Evolutionary conservation across 2,888 invertebrate genomes (phyloP), one percentile per base, ranked within the genome.

Genomic region (Eristalinus sepulchralis): DNA sequence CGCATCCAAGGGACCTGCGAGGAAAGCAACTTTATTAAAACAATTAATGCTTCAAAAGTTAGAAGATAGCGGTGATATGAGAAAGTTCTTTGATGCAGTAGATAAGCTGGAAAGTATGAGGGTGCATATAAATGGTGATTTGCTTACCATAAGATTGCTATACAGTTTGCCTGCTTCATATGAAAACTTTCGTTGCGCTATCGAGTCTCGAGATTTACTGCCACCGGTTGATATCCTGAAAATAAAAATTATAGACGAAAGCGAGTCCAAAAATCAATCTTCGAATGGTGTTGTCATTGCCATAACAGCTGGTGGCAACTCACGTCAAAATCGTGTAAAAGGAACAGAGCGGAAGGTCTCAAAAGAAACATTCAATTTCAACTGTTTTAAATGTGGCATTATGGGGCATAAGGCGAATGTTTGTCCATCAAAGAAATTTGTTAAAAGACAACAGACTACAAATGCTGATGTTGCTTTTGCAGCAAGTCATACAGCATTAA

Each of bases 201-300:
- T 88, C 8, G 67, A 78, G 47, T 78, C 67, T 20, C 66, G 78
- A 27, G 84, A 88, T 73, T 81, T 72, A 13, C 63, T 71, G 17
- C 67, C 85, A 33, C 8, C 33, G 22, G 83, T 86, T 27, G 86
- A 83, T 11, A 57, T 76, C 22, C 34, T 82, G 10, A 82, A 79
- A 36, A 31, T 83, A 10, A 82, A 83, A 76, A 87, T 83, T 1
- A 66, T 83, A 11, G 81, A 88, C 59, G 80, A 88, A 31, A 67
- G 63, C 22, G 80, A 88, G 33, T 73, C 86, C 10, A 60, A 68
- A 27, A 78, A 70, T 17, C 75, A 86, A 36, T 9, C 71, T 34
- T 64, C 78, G n/a, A 20, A 63, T 27, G n/a, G 20, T 64, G 53
- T 66, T 20, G 75, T 85, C 22, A 62, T 47, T 31, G 77, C 72